These are phyloP conservation scores for Hypomecis punctinalis DNA, from an alignment of 2,888 invertebrate species.

Conservation along the genomic window DNA sequence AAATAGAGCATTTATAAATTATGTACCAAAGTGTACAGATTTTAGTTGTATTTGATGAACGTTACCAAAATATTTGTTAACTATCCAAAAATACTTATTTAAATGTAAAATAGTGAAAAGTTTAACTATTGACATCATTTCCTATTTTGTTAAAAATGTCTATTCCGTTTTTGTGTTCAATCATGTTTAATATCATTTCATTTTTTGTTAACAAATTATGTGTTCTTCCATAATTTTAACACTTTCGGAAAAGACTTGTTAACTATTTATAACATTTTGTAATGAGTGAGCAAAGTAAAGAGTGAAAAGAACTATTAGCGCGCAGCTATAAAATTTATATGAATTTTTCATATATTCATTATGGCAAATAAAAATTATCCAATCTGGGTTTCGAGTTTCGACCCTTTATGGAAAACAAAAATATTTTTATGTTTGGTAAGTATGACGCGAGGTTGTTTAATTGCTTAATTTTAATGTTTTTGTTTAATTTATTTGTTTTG, in stretches of 20 bases:
- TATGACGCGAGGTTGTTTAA: constrained; percentile 34
- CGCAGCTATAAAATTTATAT: constrained; percentile 9
- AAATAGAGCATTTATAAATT: constrained; percentile 61
- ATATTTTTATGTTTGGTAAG: constrained; percentile 20
- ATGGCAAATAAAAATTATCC: constrained; percentile 3
- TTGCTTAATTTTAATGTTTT: constrained; percentile 35
- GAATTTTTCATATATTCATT: constrained; percentile 3
- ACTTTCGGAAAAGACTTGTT: constrained; percentile 55
- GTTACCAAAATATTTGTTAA: constrained; percentile 51
- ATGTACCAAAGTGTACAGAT: constrained; percentile 53
- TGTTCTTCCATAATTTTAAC: constrained; percentile 47
- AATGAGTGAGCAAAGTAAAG: constrained; percentile 39
- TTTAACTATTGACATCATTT: constrained; percentile 41
- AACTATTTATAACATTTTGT: constrained; percentile 53
- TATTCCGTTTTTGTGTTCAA: constrained; percentile 59
- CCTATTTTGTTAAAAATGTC: constrained; percentile 40
- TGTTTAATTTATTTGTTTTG: constrained; percentile 30
- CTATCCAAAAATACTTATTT: constrained; percentile 42
- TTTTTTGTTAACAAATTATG: constrained; percentile 31
- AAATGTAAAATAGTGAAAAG: constrained; percentile 20
- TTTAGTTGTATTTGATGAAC: constrained; percentile 51
- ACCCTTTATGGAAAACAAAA: constrained; percentile 22
- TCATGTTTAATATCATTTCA: constrained; percentile 27
- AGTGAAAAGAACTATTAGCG: constrained; percentile 10
- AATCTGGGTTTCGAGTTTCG: constrained; percentile 3